Conservation (phyloP, 2,888 invertebrate species). For the Drepana falcataria region DNA sequence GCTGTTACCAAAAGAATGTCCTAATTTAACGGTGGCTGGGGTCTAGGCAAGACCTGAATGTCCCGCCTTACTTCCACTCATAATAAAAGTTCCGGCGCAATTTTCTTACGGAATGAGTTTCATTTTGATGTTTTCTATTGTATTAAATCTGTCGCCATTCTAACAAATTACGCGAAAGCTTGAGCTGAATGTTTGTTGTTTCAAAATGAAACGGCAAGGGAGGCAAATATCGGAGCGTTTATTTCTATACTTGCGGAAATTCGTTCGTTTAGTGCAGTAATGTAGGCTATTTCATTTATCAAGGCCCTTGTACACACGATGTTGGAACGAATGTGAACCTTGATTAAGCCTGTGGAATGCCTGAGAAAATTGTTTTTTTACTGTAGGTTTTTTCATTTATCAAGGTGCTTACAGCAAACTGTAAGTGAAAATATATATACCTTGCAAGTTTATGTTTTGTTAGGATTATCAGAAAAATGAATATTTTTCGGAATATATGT, state of each 20-base stretch:
- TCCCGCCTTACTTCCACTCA: background rate
- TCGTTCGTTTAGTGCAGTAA: no score
- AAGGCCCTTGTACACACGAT: no score
- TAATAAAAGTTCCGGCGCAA: slow-evolving; percentile 1
- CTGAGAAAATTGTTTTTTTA: no score
- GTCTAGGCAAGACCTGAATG: slow-evolving; percentile 3
- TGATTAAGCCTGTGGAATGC: no score
- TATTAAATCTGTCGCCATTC: background rate
- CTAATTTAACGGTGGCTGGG: slow-evolving; percentile 1
- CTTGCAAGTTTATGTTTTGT: no score
- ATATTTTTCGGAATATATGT: no score
- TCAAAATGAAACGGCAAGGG: slow-evolving; percentile 12
- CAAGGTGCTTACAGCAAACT: no score
- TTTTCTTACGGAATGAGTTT: slow-evolving; percentile 1
- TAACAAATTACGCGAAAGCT: background rate
- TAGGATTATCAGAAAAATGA: no score
- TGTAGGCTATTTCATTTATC: no score
- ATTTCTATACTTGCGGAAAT: background rate
- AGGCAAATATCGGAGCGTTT: background rate
- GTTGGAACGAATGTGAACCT: no score
- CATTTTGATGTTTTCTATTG: background rate
- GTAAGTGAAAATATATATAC: no score
- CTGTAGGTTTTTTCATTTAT: no score
- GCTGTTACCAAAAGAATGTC: slow-evolving; percentile 1
- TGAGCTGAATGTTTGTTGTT: background rate